Base-by-base conservation (phyloP, 2,888 invertebrate genomes). In the Thera obeliscata region DNA sequence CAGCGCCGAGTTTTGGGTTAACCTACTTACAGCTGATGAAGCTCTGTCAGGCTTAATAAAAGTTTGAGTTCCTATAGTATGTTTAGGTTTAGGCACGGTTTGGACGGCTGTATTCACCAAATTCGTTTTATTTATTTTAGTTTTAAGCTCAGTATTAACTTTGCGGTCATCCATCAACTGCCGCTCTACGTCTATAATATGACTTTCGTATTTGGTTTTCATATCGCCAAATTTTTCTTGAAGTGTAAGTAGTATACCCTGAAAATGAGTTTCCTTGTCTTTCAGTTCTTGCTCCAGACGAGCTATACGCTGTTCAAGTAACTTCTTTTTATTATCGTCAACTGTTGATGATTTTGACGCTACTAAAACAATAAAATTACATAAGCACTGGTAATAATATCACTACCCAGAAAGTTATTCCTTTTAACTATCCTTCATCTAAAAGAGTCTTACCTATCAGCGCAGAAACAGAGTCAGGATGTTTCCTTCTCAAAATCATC, bases 381-480 rank as follows among this genome's bases (percentile, higher is more conserved):
- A 55, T 36, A 9, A 2, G 2, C 2, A 46, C 41, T 36, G 35
- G 9, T 56, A n/a, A 43, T n/a, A 33, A 33, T 46, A 8, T 52
- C 2, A 9, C 33, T 52, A 52, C 33, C 52, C 33, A 8, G 2
- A 46, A 46, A 9, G 9, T 43, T 46, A 46, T 9, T 9, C 9
- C 0, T 1, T 3, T 1, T 3, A 41, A 7, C 0, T 46, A 9
- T 46, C 3, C 9, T 46, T 9, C 7, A 9, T 46, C 9, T 9
- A 8, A 9, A 46, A 3, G 9, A 3, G 9, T 46, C 77, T 70
- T 70, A 95, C 95, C 96, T 79, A 97, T 96, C 59, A 97, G 87
- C 3, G 97, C 97, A 0, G 97, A 97, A 0, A 97, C 96, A 0
- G 97, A 97, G 88, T 97, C 97, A 0, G 97, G 97, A 91, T 97